Percentiles rank a stretch among this genome's conserved stretches.
These are phyloP conservation scores for Abramis brama DNA, from an alignment of 2,113 vertebrate species.

Conservation along the genomic window DNA sequence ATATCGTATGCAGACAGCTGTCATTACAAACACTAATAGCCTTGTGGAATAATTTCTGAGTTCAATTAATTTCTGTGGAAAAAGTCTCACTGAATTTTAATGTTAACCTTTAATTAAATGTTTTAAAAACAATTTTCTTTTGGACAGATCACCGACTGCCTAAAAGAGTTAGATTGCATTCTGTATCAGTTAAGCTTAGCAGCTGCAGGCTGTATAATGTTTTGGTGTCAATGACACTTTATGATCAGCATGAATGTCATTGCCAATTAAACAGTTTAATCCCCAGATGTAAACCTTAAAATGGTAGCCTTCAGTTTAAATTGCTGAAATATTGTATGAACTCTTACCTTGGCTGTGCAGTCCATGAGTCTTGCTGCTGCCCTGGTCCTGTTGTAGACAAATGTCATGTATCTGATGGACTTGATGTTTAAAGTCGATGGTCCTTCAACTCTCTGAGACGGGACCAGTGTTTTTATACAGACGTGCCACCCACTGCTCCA, in stretches of 20 bases:
- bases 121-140: no score
- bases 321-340: not conserved
- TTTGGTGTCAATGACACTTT: not conserved
- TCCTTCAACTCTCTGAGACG: not conserved
- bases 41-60: no score
- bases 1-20: no score
- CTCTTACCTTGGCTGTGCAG: slow-evolving; percentile 62
- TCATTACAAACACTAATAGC: no score
- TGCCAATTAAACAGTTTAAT: not conserved
- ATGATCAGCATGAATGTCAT: not conserved
- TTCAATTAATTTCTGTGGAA: no score
- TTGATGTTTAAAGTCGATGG: not conserved
- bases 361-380: slow-evolving; percentile 51
- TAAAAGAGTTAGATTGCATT: no score
- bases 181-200: no score
- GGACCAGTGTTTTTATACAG: slow-evolving; percentile 36
- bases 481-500: not conserved
- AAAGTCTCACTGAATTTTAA: no score
- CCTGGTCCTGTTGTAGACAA: slow-evolving; percentile 50
- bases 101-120: no score
- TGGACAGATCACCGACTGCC: no score
- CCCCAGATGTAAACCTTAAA: not conserved
- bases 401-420: slow-evolving; percentile 47
- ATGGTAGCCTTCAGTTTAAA: not conserved
- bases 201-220: no score